Conservation (phyloP, 2,888 invertebrate genomes). For the Chydorus sphaericus region DNA sequence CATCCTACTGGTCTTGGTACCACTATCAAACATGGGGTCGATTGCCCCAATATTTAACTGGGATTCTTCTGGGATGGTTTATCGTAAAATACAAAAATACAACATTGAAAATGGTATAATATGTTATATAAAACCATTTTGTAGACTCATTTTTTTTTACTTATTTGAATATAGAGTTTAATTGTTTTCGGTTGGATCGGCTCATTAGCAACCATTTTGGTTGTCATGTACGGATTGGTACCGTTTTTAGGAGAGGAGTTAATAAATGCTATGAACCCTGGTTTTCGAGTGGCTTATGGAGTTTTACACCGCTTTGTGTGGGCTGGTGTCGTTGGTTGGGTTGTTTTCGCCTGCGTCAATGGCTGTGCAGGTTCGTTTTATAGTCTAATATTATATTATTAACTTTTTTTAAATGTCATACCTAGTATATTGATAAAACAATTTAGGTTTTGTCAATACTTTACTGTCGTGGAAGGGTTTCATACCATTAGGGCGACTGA, state of each 20-base stretch:
- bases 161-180: too few relatives aligned
- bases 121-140: too few relatives aligned
- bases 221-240: constrained; percentile 66
- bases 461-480: constrained; percentile 68
- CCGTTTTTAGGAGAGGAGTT: constrained; percentile 38
- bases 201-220: too few relatives aligned
- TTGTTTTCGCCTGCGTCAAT: constrained; percentile 58
- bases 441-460: constrained; percentile 51
- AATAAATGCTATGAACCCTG: constrained; percentile 41
- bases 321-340: constrained; percentile 58
- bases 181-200: too few relatives aligned
- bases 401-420: not conserved
- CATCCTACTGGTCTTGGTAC: too few relatives aligned
- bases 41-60: too few relatives aligned
- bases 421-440: too few relatives aligned
- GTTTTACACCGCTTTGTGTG: constrained; percentile 67
- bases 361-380: constrained; percentile 35
- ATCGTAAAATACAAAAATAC: too few relatives aligned
- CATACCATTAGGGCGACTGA: constrained; percentile 76
- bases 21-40: too few relatives aligned
- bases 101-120: too few relatives aligned
- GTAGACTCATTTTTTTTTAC: too few relatives aligned
- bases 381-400: not conserved
- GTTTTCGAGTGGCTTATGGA: constrained; percentile 60
- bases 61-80: too few relatives aligned